phyloP scores from a whole-genome alignment of 2,113 vertebrate species.

The Chloebia gouldiae region DNA sequence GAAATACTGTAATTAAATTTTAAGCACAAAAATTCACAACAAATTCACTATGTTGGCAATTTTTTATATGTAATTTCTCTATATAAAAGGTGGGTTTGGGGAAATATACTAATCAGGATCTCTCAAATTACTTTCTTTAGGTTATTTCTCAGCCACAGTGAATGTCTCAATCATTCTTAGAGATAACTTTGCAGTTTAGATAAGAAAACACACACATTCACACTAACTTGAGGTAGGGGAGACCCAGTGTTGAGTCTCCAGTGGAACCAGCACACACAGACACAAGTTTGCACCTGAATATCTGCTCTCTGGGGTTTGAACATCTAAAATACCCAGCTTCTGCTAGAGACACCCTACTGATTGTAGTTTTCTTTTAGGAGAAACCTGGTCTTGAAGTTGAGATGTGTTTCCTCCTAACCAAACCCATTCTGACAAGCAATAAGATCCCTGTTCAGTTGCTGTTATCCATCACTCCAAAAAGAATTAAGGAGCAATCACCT shows the following conservation, averaged over 20 bases:
- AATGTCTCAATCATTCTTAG: not conserved
- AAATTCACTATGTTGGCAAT: not conserved
- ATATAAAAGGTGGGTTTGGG: not conserved
- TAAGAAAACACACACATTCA: not conserved
- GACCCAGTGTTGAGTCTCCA: not conserved
- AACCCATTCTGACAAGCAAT: not conserved
- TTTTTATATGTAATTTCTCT: not conserved
- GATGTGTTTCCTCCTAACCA: not conserved
- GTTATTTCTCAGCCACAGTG: not conserved
- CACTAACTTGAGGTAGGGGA: not conserved
- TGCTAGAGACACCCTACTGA: not conserved
- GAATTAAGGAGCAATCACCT: not conserved
- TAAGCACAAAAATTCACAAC: not conserved
- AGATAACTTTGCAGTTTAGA: not conserved
- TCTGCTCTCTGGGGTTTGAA: not conserved
- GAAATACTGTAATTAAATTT: not conserved
- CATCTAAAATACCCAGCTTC: not conserved
- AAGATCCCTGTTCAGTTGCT: not conserved
- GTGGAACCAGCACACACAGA: not conserved
- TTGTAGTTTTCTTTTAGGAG: not conserved
- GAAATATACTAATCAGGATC: not conserved
- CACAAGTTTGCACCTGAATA: fast-evolving
- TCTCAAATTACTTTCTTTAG: not conserved
- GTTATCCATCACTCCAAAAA: not conserved
- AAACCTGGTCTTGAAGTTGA: not conserved